Evolutionary conservation across 2,113 vertebrate genomes (phyloP).

Genomic region (Andinoacara biseriatus): DNA sequence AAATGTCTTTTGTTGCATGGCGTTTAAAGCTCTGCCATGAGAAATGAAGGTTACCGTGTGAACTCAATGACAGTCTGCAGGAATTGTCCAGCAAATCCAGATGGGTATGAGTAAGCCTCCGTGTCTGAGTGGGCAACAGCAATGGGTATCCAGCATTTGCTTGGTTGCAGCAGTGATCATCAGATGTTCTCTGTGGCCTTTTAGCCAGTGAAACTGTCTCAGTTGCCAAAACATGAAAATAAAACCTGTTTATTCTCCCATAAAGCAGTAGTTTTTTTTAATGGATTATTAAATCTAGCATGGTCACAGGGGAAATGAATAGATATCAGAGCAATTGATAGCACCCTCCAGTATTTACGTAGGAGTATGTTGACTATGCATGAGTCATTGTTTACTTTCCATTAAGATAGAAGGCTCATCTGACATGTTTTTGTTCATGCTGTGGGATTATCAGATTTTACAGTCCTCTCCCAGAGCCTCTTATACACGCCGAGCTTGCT

Average conservation of each 20-base stretch:
- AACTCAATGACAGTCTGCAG: slow-evolving; percentile 60
- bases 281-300: slow-evolving; percentile 11
- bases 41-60: slow-evolving; percentile 63
- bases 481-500: slow-evolving; percentile 51
- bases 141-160: slow-evolving; percentile 55
- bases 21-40: slow-evolving; percentile 33
- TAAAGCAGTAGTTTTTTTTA: not conserved
- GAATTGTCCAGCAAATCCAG: slow-evolving; percentile 52
- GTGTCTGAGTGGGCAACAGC: slow-evolving; percentile 65
- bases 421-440: slow-evolving; percentile 62
- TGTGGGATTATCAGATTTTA: slow-evolving; percentile 68
- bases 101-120: slow-evolving; percentile 67
- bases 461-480: slow-evolving; percentile 54
- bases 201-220: slow-evolving; percentile 58
- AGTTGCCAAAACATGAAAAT: slow-evolving; percentile 43
- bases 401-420: slow-evolving; percentile 60
- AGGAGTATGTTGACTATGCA: slow-evolving; percentile 36
- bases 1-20: slow-evolving; percentile 40
- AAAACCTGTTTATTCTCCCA: slow-evolving; percentile 45
- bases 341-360: slow-evolving; percentile 16
- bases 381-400: slow-evolving; percentile 67
- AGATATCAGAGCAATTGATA: slow-evolving; percentile 9
- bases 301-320: slow-evolving; percentile 24
- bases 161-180: slow-evolving; percentile 66
- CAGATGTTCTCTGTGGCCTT: slow-evolving; percentile 64